These are phyloP conservation scores for Lordiphosa mommai DNA, from an alignment of 1,140 invertebrate species.

Conservation along the genomic window DNA sequence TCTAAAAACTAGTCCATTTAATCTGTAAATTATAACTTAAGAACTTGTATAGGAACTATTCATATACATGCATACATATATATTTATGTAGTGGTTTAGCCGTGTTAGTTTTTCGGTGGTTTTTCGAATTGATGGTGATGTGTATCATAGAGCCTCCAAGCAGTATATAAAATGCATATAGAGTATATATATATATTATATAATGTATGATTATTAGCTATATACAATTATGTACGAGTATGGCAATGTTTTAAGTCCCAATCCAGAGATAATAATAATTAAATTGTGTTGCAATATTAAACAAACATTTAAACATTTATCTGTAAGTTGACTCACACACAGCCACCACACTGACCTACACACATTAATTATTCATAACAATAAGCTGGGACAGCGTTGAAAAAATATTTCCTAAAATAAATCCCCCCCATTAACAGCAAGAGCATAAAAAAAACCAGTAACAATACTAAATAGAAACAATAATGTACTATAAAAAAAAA, in stretches of 20 bases:
- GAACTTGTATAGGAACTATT: background rate
- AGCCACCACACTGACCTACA: conserved; percentile 15
- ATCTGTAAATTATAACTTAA: conserved; percentile 7
- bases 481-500: conserved; percentile 75
- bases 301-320: conserved; percentile 30
- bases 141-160: conserved; percentile 59
- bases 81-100: conserved; percentile 67
- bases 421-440: conserved; percentile 38
- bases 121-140: conserved; percentile 64
- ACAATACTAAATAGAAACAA: conserved; percentile 78
- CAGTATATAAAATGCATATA: conserved; percentile 48
- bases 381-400: conserved; percentile 44
- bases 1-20: no score
- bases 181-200: conserved; percentile 36
- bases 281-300: conserved; percentile 68
- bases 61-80: conserved; percentile 23
- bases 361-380: conserved; percentile 22
- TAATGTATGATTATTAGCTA: conserved; percentile 69
- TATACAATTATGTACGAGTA: conserved; percentile 51
- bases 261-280: conserved; percentile 17
- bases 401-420: conserved; percentile 55
- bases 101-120: conserved; percentile 74
- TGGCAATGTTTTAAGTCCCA: conserved; percentile 58
- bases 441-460: conserved; percentile 51
- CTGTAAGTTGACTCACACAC: conserved; percentile 52